Evolutionary conservation across 2,113 vertebrate species (phyloP).

Genomic region (Microtus pennsylvanicus): DNA sequence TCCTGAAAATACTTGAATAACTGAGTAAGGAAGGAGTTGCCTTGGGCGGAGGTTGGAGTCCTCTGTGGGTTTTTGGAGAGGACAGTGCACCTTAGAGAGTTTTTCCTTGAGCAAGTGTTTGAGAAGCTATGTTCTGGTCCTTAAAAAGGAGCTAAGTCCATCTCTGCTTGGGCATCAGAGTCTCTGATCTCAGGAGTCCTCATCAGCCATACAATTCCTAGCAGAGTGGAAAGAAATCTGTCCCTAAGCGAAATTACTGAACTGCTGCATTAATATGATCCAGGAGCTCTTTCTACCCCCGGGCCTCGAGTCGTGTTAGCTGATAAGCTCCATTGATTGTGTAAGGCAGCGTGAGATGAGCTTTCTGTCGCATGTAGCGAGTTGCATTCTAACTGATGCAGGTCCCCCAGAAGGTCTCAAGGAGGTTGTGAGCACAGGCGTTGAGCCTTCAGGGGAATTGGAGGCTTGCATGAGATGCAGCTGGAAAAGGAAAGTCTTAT

Average conservation of each 20-base stretch:
- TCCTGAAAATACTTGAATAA: background rate
- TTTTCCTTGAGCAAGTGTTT: background rate
- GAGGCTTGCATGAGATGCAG: background rate
- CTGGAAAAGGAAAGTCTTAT: background rate
- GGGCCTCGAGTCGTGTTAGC: background rate
- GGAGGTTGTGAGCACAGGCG: background rate
- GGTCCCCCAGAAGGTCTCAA: background rate
- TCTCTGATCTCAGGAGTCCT: background rate
- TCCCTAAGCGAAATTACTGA: background rate
- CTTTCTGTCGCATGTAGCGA: background rate
- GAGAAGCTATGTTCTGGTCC: background rate
- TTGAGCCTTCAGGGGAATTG: background rate
- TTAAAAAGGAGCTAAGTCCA: background rate
- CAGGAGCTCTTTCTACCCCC: background rate
- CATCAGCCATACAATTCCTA: background rate
- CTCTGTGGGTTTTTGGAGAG: background rate
- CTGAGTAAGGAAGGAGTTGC: background rate
- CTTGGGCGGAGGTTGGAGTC: background rate
- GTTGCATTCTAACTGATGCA: background rate
- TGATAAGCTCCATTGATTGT: slow-evolving; percentile 10
- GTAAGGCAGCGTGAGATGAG: background rate
- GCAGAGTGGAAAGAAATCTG: slow-evolving; percentile 32
- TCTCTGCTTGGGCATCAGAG: background rate
- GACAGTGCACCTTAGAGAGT: background rate
- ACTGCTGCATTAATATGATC: slow-evolving; percentile 15